Conservation (phyloP, 2,888 invertebrate species). For the Ectropis crepuscularia region DNA sequence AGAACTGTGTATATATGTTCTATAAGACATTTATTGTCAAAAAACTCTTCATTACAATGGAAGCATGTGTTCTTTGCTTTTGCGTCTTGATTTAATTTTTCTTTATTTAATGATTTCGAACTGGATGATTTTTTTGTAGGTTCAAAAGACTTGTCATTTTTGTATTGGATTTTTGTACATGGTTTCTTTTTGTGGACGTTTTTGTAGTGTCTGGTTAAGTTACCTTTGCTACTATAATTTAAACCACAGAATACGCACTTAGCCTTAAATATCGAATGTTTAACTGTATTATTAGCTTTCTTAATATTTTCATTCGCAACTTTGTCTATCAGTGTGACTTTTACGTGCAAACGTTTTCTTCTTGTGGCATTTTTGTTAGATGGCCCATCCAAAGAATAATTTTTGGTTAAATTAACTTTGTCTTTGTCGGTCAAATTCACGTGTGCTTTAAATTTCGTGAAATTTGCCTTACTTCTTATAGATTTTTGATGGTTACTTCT, state of each 20-base stretch:
- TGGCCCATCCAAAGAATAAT: neutral
- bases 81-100: slow-evolving; percentile 2
- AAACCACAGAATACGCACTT: slow-evolving; percentile 50
- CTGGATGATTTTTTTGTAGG: neutral
- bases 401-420: neutral
- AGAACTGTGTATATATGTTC: slow-evolving; percentile 68
- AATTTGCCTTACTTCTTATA: neutral
- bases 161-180: neutral
- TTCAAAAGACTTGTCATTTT: neutral
- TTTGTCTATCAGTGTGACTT: neutral
- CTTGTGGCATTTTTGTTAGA: slow-evolving; percentile 1
- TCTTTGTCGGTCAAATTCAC: neutral
- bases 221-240: slow-evolving; percentile 36
- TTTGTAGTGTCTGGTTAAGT: slow-evolving; percentile 49
- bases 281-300: neutral
- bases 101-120: neutral
- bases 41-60: slow-evolving; percentile 63
- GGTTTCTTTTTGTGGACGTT: slow-evolving; percentile 30
- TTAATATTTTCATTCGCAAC: neutral
- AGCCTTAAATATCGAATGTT: slow-evolving; percentile 14
- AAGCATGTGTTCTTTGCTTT: slow-evolving; percentile 51
- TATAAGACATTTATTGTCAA: slow-evolving; percentile 57
- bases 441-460: neutral
- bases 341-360: slow-evolving; percentile 4
- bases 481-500: slow-evolving; percentile 36